Base-by-base conservation (phyloP, 2,113 vertebrate genomes). In the Canis aureus region DNA sequence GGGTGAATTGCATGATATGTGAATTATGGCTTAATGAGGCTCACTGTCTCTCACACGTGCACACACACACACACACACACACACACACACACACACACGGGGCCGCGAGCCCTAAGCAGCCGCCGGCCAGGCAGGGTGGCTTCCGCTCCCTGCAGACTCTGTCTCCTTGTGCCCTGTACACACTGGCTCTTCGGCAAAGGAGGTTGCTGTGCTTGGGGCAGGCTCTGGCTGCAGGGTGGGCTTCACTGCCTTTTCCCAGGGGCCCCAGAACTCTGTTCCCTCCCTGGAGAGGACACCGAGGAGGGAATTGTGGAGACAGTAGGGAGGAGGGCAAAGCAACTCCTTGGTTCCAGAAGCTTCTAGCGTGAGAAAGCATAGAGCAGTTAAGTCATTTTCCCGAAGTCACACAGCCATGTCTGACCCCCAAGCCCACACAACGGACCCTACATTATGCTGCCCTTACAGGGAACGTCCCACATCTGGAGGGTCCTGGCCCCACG, bases 121-220 rank as follows among this genome's bases (percentile, higher is more conserved):
- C 22, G 27, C 57, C 32, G 38, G 51, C 23, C 13, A 23, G 91
- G 81, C 51, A 17, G 38, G 0, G 19, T 15, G 74, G 7, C 19
- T 11, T 19, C 15, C 25, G 11, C 20, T 55, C 35, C 74, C 51
- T 7, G 29, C 53, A 23, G 55, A 43, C 20, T 2, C 62, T 16
- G 5, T 11, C 43, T 53, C 38, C 8, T 69, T 19, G 32, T 19
- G 17, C 67, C 67, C 57, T 5, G 35, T 22, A 29, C 12, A 32
- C 11, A 0, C 55, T 5, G 9, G 69, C 22, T 51, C 35, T 62
- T 27, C 1, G 22, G 57, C 0, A 1, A 20, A 32, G 0, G 8
- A 11, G 13, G 51, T 1, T 25, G 73, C 73, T 76, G 38, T 15
- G 55, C 51, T 53, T 23, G 22, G 13, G 22, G 62, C 13, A 51